These are phyloP conservation scores for Ophion obscuratus DNA, from an alignment of 2,888 invertebrate species.

Conservation along the genomic window DNA sequence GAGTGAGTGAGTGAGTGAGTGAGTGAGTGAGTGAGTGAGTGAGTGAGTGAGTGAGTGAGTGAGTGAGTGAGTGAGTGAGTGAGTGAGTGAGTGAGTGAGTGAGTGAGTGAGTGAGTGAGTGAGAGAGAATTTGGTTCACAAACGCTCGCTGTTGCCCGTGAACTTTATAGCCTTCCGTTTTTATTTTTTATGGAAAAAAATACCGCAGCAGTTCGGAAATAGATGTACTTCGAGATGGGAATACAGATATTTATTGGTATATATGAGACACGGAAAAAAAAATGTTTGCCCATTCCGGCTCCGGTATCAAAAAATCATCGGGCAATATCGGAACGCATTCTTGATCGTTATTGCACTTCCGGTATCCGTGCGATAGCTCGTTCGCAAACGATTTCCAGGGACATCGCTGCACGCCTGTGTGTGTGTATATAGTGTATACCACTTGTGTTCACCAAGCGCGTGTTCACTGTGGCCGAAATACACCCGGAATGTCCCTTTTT, in stretches of 20 bases:
- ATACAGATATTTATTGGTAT: slow-evolving; percentile 18
- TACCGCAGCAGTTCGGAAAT: not conserved
- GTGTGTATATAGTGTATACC: slow-evolving; percentile 1
- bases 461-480: slow-evolving; percentile 16
- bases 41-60: no score
- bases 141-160: slow-evolving; percentile 27
- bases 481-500: slow-evolving; percentile 32
- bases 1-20: not conserved
- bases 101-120: not conserved
- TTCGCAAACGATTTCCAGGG: slow-evolving; percentile 38
- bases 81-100: not conserved
- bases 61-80: no score
- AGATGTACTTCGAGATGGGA: slow-evolving; percentile 12
- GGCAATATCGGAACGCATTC: slow-evolving; percentile 35
- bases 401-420: slow-evolving; percentile 37
- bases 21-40: not conserved
- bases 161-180: slow-evolving; percentile 33
- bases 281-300: not conserved
- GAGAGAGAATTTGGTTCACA: not conserved
- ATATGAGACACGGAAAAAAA: not conserved
- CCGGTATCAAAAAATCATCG: slow-evolving; percentile 60
- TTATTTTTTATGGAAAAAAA: slow-evolving; percentile 5
- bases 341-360: slow-evolving; percentile 51
- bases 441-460: slow-evolving; percentile 32
- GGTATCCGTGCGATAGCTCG: slow-evolving; percentile 29